A percentile compares a stretch with the other conserved stretches of the same genome.
Conservation (phyloP, 2,888 invertebrate species). For the Sesia bembeciformis region DNA sequence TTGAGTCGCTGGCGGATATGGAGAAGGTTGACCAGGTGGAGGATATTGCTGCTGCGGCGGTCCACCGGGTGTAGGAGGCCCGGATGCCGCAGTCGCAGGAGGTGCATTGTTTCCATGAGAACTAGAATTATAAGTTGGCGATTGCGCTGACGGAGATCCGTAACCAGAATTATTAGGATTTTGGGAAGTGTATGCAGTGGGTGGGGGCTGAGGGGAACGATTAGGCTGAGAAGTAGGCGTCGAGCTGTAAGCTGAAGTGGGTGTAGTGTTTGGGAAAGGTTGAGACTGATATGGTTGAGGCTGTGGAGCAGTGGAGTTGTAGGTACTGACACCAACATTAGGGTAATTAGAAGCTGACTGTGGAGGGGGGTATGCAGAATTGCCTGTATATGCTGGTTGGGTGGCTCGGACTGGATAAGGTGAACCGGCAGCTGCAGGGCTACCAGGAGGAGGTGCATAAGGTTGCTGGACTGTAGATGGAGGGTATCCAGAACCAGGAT, state of each 20-base stretch:
- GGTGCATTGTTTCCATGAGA: slow-evolving; percentile 68
- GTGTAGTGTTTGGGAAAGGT: slow-evolving; percentile 63
- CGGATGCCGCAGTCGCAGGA: slow-evolving; percentile 63
- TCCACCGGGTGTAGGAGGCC: slow-evolving; percentile 61
- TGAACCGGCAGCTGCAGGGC: slow-evolving; percentile 52
- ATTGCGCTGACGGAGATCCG: slow-evolving; percentile 78
- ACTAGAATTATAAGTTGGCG: slow-evolving; percentile 78
- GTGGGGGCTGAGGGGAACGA: slow-evolving; percentile 73
- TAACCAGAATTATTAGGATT: slow-evolving; percentile 74
- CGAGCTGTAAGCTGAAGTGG: slow-evolving; percentile 70
- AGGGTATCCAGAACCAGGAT: slow-evolving; percentile 62
- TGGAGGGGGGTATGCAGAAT: slow-evolving; percentile 60
- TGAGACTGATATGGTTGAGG: slow-evolving; percentile 68
- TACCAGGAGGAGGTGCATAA: slow-evolving; percentile 65
- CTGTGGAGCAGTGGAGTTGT: slow-evolving; percentile 62
- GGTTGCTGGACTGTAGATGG: slow-evolving; percentile 62
- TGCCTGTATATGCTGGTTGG: slow-evolving; percentile 62
- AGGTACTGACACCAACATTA: slow-evolving; percentile 62
- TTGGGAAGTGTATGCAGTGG: slow-evolving; percentile 72
- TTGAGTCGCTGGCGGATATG: slow-evolving; percentile 77
- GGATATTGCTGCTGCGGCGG: slow-evolving; percentile 78
- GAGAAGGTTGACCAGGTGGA: slow-evolving; percentile 76
- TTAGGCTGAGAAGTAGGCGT: slow-evolving; percentile 68
- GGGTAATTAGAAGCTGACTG: slow-evolving; percentile 60
- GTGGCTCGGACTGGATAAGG: slow-evolving; percentile 60